Conservation (phyloP, 2,113 vertebrate species). For the Potamarius usumacintae region DNA sequence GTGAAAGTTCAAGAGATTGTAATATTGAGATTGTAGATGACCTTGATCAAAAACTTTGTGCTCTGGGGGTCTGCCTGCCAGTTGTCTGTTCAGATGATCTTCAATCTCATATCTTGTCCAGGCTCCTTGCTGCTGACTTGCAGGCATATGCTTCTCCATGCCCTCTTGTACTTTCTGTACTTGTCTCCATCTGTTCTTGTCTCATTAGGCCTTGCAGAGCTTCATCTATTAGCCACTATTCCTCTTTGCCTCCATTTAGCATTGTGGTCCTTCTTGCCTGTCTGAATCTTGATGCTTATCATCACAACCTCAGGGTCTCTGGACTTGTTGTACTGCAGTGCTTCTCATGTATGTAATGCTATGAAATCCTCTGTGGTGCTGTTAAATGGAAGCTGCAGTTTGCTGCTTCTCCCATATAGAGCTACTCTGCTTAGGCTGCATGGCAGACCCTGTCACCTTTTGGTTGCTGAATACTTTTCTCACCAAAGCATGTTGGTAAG, state of each 20-base stretch:
- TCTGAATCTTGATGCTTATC: neutral
- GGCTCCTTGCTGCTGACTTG: neutral
- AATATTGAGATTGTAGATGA: neutral
- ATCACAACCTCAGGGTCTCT: neutral
- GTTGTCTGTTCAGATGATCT: neutral
- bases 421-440: neutral
- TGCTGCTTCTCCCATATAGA: neutral
- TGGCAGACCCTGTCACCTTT: neutral
- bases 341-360: neutral
- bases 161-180: neutral
- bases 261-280: neutral
- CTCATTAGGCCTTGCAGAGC: neutral
- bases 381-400: neutral
- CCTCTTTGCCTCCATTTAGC: neutral
- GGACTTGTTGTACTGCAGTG: neutral
- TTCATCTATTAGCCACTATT: neutral
- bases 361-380: neutral
- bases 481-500: neutral
- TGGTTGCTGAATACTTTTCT: neutral
- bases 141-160: neutral
- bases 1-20: too few species aligned
- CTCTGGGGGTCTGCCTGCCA: neutral
- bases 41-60: neutral
- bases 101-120: conserved; percentile 6
- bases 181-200: neutral